Conservation (phyloP, 2,797 vertebrate species). For the Catharus ustulatus region DNA sequence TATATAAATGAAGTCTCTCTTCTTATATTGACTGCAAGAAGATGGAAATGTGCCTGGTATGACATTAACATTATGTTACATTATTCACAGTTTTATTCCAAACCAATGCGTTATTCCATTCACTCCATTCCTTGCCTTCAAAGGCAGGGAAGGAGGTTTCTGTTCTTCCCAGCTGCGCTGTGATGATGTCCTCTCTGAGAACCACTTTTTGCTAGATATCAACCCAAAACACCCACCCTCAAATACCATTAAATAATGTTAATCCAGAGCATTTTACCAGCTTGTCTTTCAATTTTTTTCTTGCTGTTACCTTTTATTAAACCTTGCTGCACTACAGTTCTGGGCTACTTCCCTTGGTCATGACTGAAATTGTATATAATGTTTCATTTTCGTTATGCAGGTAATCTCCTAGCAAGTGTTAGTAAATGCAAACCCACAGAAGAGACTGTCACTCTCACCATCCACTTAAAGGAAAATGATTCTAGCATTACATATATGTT, state of each 20-base stretch:
- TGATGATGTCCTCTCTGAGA: background rate
- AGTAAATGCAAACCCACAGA: background rate
- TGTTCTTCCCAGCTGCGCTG: background rate
- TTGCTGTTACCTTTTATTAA: background rate
- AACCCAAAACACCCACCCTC: background rate
- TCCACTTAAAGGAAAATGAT: background rate
- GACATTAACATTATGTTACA: background rate
- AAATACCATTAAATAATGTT: background rate
- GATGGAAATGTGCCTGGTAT: background rate
- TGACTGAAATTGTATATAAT: background rate
- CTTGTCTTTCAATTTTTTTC: background rate
- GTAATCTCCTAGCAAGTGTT: background rate
- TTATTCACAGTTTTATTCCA: background rate
- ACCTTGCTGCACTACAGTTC: background rate
- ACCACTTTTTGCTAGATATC: background rate
- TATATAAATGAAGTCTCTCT: background rate
- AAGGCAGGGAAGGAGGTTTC: background rate
- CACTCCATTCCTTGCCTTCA: background rate
- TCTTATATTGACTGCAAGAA: background rate
- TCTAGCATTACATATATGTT: background rate
- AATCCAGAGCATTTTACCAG: background rate
- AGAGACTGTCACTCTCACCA: background rate
- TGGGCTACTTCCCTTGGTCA: background rate
- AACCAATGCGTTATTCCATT: background rate
- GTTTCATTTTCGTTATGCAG: background rate